Base-by-base conservation (phyloP, 2,888 invertebrate genomes). In the Lepidochrysops patricia region DNA sequence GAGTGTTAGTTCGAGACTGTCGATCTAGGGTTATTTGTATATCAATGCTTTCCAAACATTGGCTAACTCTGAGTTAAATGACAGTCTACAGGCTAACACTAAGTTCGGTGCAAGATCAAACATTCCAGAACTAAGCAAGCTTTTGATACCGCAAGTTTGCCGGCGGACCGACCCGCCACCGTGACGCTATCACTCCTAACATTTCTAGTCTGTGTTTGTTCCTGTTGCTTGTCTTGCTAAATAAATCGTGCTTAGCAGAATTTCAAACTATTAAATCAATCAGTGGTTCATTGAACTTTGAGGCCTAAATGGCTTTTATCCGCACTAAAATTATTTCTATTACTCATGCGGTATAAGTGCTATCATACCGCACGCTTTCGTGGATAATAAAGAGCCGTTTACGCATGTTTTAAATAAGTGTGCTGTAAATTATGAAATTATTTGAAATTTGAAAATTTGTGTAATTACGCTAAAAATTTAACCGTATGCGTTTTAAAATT, bases 121-220 rank as follows among this genome's bases (percentile, higher is more conserved):
- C 78, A 79, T 75, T 75, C 72, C 69, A 59, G 66, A 67, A 77
- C 73, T 79, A 64, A 74, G 73, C 71, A 71, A 68, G 77, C 77
- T 76, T 76, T 76, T 76, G 77, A 80, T 80, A 79, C 74, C 66
- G 72, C 66, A 80, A 82, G 80, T 82, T 81, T 76, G 75, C 71
- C 58, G 32, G 57, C 25, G 25, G 37, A 23, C 72, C 68, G 70
- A 70, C 66, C 63, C 62, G 67, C 67, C 69, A 64, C 68, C 62
- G 66, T 62, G 68, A 68, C 68, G 68, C 61, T 61, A 71, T 72
- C 64, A 67, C 63, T 64, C 66, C 63, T 65, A 60, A 61, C 62
- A 66, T 63, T 64, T 63, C 63, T 60, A 62, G 61, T 64, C 62
- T 57, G 61, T 64, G 58, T 62, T 62, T 61, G 61, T 60, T 61